phyloP scores from a whole-genome alignment of 2,797 vertebrate genomes.

The Allobates femoralis region DNA sequence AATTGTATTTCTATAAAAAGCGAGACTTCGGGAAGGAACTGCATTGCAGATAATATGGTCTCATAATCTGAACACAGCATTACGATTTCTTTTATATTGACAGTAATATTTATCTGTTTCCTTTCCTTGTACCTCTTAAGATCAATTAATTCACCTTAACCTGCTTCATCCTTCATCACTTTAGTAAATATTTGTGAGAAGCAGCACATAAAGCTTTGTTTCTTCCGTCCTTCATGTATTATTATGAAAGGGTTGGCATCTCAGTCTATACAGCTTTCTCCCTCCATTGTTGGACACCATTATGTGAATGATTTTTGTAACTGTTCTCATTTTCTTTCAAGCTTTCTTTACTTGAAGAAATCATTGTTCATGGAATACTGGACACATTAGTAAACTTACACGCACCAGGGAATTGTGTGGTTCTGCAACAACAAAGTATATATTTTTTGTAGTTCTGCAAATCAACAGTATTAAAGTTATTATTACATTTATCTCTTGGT shows the following conservation, averaged over 20 bases:
- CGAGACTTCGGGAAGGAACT: conserved; percentile 9
- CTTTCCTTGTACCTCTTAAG: conserved; percentile 49
- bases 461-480: background rate
- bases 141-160: conserved; percentile 56
- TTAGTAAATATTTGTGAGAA: conserved; percentile 48
- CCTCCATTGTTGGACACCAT: conserved; percentile 31
- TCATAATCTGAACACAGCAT: conserved; percentile 43
- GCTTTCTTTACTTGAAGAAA: conserved; percentile 15
- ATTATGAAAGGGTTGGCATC: conserved; percentile 41
- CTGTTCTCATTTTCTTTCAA: conserved; percentile 5
- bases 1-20: conserved; percentile 17
- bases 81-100: conserved; percentile 48
- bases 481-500: background rate
- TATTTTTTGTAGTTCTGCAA: background rate
- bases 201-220: conserved; percentile 12
- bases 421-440: background rate
- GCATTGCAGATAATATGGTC: conserved; percentile 32
- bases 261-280: conserved; percentile 33
- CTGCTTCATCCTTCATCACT: conserved; percentile 47
- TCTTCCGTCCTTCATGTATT: conserved; percentile 45
- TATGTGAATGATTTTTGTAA: background rate
- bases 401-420: too few relatives aligned
- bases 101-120: conserved; percentile 2
- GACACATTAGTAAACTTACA: background rate
- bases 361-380: background rate